These are phyloP conservation scores for Albula glossodonta DNA, from an alignment of 2,113 vertebrate genomes.

Conservation along the genomic window DNA sequence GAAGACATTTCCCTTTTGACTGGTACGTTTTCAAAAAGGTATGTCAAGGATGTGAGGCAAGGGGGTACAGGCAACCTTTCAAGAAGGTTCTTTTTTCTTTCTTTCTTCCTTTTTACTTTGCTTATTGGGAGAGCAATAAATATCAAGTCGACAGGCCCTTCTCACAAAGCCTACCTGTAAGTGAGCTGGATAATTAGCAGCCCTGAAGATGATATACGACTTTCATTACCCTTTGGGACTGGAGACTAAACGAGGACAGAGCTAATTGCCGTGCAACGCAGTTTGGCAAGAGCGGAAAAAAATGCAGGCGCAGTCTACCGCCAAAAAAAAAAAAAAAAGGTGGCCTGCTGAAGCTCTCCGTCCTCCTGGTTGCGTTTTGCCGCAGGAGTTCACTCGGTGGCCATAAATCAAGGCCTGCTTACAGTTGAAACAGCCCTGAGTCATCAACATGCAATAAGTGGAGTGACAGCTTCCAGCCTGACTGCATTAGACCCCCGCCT, in stretches of 20 bases:
- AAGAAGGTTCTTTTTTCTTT: conserved; percentile 50
- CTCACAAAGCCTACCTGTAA: conserved; percentile 99
- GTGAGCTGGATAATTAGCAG: conserved; percentile 99
- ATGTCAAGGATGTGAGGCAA: conserved; percentile 83
- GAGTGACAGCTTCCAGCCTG: conserved; percentile 94
- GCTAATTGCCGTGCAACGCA: conserved; percentile 98
- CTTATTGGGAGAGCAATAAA: conserved; percentile 98
- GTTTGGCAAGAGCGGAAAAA: conserved; percentile 91
- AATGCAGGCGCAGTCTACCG: conserved; percentile 84
- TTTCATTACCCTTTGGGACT: conserved; percentile 99
- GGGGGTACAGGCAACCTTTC: conserved; percentile 81
- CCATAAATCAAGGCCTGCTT: conserved; percentile 97
- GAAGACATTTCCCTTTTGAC: conserved; percentile 93
- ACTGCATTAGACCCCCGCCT: conserved; percentile 83
- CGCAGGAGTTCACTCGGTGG: conserved; percentile 88
- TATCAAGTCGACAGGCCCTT: conserved; percentile 92
- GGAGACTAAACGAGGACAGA: conserved; percentile 98
- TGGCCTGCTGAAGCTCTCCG: conserved; percentile 78
- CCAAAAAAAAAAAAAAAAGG: conserved; percentile 82
- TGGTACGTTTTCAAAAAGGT: conserved; percentile 85
- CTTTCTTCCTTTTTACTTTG: conserved; percentile 71
- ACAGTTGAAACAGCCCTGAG: conserved; percentile 92
- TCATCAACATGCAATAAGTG: conserved; percentile 89
- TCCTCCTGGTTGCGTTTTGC: conserved; percentile 86
- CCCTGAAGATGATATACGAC: conserved; percentile 98